Evolutionary conservation across 2,797 vertebrate species (phyloP).

Genomic region (Galago senegalensis): DNA sequence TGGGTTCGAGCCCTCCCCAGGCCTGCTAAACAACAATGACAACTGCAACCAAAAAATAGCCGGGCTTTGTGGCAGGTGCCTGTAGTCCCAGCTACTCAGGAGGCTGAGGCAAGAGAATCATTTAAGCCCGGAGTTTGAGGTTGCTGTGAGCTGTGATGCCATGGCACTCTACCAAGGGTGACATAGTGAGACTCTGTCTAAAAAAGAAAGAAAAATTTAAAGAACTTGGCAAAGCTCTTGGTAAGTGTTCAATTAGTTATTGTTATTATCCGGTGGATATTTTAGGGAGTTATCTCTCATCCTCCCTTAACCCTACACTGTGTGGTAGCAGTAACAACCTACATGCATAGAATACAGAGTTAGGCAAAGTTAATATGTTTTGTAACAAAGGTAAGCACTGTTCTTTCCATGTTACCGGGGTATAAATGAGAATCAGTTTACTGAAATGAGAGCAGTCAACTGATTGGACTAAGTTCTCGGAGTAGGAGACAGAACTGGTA

Average conservation of each 20-base stretch:
- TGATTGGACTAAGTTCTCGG: neutral
- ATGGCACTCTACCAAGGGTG: no score
- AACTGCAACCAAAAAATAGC: no score
- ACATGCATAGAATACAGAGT: neutral
- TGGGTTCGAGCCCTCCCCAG: no score
- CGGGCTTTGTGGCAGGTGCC: fast-evolving
- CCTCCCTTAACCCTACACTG: neutral
- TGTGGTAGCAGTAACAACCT: neutral
- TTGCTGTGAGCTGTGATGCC: no score
- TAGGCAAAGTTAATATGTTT: neutral
- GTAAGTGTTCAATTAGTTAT: neutral
- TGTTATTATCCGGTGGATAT: neutral
- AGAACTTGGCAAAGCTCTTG: neutral
- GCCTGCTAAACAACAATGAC: no score
- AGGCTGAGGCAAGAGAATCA: no score
- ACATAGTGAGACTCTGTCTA: no score
- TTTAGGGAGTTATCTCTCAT: neutral
- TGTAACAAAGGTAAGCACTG: neutral
- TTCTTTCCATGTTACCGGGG: neutral
- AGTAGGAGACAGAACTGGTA: neutral
- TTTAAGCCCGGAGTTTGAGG: no score
- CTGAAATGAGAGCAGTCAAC: neutral
- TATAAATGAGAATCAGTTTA: neutral
- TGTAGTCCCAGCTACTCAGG: no score
- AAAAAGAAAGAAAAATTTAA: neutral